Evolutionary conservation across 2,797 vertebrate genomes (phyloP).

Genomic region (Paramormyrops hopkinsi): DNA sequence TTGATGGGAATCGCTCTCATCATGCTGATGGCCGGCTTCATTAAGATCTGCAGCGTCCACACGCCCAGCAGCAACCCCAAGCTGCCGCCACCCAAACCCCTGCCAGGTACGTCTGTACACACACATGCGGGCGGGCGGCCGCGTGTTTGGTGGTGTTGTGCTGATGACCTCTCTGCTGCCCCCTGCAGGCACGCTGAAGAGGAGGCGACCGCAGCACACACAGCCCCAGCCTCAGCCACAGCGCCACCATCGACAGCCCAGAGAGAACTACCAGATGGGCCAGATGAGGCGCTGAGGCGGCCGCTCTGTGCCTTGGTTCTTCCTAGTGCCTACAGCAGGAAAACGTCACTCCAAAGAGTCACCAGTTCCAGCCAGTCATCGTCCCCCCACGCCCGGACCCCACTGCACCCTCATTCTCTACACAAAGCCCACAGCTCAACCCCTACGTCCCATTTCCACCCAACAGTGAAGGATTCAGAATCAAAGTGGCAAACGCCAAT

Average conservation of each 20-base stretch:
- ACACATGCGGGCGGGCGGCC: background rate
- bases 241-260: constrained; percentile 61
- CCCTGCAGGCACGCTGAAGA: constrained; percentile 86
- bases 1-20: constrained; percentile 97
- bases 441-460: background rate
- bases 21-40: constrained; percentile 99
- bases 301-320: constrained; percentile 90
- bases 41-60: constrained; percentile 98
- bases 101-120: constrained; percentile 76
- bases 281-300: constrained; percentile 75
- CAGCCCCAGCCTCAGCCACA: constrained; percentile 74
- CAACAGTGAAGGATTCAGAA: background rate
- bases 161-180: background rate
- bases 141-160: background rate
- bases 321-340: constrained; percentile 98
- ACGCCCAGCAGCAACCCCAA: constrained; percentile 99
- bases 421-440: background rate
- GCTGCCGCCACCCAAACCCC: constrained; percentile 94
- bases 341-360: constrained; percentile 97
- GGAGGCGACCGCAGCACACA: constrained; percentile 84
- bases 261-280: constrained; percentile 84
- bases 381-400: constrained; percentile 55
- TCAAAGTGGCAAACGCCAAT: constrained; percentile 45
- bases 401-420: background rate
- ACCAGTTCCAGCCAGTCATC: constrained; percentile 70